Evolutionary conservation across 2,797 vertebrate species (phyloP).

Genomic region (Enteromius treurensis): DNA sequence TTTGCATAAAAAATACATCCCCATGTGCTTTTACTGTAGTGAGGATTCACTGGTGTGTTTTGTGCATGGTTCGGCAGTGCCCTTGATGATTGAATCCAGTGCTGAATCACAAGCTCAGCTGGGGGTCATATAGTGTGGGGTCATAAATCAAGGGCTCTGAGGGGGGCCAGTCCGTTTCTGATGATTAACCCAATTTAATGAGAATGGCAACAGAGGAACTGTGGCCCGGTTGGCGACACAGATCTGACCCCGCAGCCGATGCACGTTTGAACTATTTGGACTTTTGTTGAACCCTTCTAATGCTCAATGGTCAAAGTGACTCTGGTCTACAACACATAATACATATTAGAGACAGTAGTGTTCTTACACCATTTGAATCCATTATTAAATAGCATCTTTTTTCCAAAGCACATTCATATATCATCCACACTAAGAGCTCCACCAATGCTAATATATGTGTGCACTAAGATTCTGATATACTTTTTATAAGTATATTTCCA

Average conservation of each 20-base stretch:
- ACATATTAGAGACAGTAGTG: neutral
- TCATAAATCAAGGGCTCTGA: conserved; percentile 78
- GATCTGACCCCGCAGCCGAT: conserved; percentile 54
- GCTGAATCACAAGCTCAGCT: conserved; percentile 69
- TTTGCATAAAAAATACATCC: neutral
- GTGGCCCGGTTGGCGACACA: conserved; percentile 46
- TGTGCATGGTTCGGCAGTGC: conserved; percentile 64
- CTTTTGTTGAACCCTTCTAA: conserved; percentile 46
- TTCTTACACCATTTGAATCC: conserved; percentile 12
- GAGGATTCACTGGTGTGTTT: neutral
- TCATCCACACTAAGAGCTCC: neutral
- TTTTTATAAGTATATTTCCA: neutral
- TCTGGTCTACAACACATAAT: neutral
- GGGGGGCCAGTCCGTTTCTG: conserved; percentile 67
- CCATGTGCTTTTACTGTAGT: neutral
- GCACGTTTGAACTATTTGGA: conserved; percentile 50
- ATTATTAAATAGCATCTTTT: neutral
- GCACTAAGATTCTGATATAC: neutral
- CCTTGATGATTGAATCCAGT: conserved; percentile 47
- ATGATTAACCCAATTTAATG: conserved; percentile 80
- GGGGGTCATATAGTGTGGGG: conserved; percentile 75
- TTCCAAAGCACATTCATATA: neutral
- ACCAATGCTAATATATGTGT: neutral
- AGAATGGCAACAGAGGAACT: conserved; percentile 60
- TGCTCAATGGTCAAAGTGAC: conserved; percentile 9